These are phyloP conservation scores for Intellagama lesueurii DNA, from an alignment of 2,797 vertebrate species.

Conservation along the genomic window DNA sequence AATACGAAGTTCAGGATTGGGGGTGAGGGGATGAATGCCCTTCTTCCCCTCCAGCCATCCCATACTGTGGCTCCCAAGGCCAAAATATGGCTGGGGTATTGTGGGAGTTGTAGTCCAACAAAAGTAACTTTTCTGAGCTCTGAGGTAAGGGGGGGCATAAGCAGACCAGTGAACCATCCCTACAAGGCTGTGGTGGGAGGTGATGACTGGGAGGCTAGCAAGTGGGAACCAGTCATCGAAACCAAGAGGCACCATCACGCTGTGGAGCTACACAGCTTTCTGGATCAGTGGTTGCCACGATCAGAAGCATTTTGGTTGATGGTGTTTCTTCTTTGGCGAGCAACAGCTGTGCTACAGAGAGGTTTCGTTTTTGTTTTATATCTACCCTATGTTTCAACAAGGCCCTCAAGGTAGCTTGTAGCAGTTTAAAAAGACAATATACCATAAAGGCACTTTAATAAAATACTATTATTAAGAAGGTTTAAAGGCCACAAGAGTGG, in stretches of 20 bases:
- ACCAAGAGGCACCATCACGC: background rate
- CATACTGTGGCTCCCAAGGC: too few relatives aligned
- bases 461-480: conserved; percentile 2
- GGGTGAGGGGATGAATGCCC: too few relatives aligned
- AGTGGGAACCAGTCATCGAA: background rate
- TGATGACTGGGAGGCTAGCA: background rate
- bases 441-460: background rate
- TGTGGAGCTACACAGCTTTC: background rate
- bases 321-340: background rate
- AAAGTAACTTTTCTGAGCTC: background rate
- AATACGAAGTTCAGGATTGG: too few relatives aligned
- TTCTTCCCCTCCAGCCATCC: too few relatives aligned
- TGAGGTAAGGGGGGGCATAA: background rate
- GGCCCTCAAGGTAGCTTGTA: background rate
- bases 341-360: background rate
- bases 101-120: background rate
- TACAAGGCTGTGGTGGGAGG: too few relatives aligned
- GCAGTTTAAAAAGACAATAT: background rate
- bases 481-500: background rate
- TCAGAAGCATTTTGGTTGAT: background rate
- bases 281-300: background rate
- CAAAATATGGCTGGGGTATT: background rate
- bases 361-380: background rate
- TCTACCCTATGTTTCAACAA: background rate
- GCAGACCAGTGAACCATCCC: background rate